These are phyloP conservation scores for Leptinotarsa tumamoca DNA, from an alignment of 2,888 invertebrate genomes.

Conservation along the genomic window DNA sequence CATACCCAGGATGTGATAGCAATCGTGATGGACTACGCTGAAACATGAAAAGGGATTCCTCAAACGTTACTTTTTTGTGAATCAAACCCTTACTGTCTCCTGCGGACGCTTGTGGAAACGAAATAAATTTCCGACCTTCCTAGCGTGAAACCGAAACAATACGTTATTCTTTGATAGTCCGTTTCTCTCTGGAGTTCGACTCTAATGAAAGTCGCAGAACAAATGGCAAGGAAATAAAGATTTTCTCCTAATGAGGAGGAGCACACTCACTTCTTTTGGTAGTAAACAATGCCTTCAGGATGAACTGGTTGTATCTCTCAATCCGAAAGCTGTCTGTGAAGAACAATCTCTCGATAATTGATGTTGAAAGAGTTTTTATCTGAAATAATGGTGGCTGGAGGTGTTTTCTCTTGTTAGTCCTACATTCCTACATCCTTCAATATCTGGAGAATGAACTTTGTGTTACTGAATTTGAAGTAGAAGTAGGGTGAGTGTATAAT, in stretches of 20 bases:
- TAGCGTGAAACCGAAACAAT: slow-evolving; percentile 42
- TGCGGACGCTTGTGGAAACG: slow-evolving; percentile 4
- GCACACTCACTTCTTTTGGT: slow-evolving; percentile 13
- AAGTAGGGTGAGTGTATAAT: no score
- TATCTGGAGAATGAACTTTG: no score
- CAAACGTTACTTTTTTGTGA: not conserved
- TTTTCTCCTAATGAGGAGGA: slow-evolving; percentile 12
- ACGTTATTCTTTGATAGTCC: slow-evolving; percentile 43
- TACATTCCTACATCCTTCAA: no score
- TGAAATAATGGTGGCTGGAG: not conserved
- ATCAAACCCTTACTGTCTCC: not conserved
- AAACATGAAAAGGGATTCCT: not conserved
- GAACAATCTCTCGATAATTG: not conserved
- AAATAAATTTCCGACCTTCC: slow-evolving; percentile 32
- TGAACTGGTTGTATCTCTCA: slow-evolving; percentile 11
- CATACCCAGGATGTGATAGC: no score
- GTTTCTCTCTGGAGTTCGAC: slow-evolving; percentile 44
- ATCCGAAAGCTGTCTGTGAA: slow-evolving; percentile 3
- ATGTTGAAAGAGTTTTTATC: not conserved
- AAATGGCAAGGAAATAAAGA: slow-evolving; percentile 40
- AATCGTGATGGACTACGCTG: no score
- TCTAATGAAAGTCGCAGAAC: slow-evolving; percentile 50
- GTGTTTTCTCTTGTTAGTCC: not conserved
- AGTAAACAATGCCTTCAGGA: slow-evolving; percentile 15
- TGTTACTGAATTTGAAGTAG: no score